These are phyloP conservation scores for Hermetia illucens DNA, from an alignment of 1,140 invertebrate genomes.

Conservation along the genomic window DNA sequence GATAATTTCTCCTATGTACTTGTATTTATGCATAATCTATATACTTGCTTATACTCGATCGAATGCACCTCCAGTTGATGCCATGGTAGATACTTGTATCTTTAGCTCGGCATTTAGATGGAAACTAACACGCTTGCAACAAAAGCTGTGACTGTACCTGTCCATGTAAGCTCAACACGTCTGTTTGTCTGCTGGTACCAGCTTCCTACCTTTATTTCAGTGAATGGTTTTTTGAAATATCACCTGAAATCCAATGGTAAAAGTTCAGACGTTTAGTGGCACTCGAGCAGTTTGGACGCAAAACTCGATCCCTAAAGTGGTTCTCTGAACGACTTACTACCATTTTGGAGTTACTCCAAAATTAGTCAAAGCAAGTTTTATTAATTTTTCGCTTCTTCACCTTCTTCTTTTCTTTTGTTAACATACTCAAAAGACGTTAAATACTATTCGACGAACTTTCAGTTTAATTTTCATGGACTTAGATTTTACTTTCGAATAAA, in stretches of 20 bases:
- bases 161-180: too few relatives aligned
- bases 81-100: not conserved
- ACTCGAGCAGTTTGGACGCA: not conserved
- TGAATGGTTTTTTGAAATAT: not conserved
- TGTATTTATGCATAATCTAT: too few relatives aligned
- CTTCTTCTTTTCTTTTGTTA: too few relatives aligned
- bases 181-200: too few relatives aligned
- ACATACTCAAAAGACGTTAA: too few relatives aligned
- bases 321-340: not conserved
- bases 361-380: too few relatives aligned
- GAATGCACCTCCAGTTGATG: not conserved
- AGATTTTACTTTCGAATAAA: not conserved
- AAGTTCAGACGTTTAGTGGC: not conserved
- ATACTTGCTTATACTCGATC: too few relatives aligned
- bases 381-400: too few relatives aligned
- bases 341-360: too few relatives aligned
- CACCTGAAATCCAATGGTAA: not conserved
- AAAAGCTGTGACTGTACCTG: not conserved
- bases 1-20: not conserved
- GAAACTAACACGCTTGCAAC: not conserved
- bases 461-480: not conserved
- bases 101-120: not conserved
- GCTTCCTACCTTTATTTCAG: too few relatives aligned
- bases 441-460: too few relatives aligned
- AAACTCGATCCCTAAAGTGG: not conserved